A percentile compares a stretch with the other conserved stretches of the same genome.
Conservation (phyloP, 1,140 invertebrate species). For the Macrotrachela quadricornifera region DNA sequence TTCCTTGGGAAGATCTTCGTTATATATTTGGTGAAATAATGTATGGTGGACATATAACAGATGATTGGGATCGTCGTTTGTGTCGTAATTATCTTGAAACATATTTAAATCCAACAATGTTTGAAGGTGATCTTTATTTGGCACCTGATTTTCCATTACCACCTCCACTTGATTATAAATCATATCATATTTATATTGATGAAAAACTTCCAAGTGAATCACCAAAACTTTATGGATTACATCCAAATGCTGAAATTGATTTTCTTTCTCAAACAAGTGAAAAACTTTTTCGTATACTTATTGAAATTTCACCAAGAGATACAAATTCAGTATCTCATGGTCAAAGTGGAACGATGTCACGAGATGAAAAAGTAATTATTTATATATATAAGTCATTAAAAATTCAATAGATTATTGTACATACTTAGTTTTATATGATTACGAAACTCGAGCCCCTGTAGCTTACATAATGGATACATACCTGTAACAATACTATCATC, state of each 20-base stretch:
- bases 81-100: constrained; percentile 78
- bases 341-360: constrained; percentile 37
- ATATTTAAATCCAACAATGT: constrained; percentile 48
- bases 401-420: too few species aligned
- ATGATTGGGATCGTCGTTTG: constrained; percentile 75
- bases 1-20: constrained; percentile 41
- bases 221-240: constrained; percentile 72
- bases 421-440: too few species aligned
- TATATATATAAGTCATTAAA: neutral
- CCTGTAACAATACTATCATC: too few species aligned
- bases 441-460: too few species aligned
- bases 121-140: constrained; percentile 69
- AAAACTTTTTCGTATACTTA: constrained; percentile 69
- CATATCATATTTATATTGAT: constrained; percentile 78
- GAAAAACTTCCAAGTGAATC: constrained; percentile 70
- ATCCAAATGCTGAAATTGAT: constrained; percentile 87
- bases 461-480: too few species aligned
- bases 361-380: constrained; percentile 44
- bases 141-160: constrained; percentile 70
- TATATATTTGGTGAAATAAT: constrained; percentile 90
- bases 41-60: constrained; percentile 91
- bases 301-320: constrained; percentile 82
- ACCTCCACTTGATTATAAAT: constrained; percentile 59
- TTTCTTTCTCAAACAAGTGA: constrained; percentile 74
- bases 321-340: constrained; percentile 54